Percentiles rank a stretch among this genome's conserved stretches.
Conservation (phyloP, 2,888 invertebrate species). For the Euzetes globulus region DNA sequence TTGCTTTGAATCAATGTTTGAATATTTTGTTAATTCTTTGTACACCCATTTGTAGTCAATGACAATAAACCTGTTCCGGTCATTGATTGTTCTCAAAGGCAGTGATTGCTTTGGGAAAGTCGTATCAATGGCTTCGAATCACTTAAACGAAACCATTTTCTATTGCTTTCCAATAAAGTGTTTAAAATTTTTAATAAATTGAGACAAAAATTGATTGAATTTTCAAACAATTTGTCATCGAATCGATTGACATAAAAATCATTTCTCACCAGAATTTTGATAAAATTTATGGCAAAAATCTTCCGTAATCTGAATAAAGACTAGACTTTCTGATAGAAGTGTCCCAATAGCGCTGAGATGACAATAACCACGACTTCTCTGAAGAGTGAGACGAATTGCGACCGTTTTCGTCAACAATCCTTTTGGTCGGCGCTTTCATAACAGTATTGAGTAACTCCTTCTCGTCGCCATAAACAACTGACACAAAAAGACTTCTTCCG, state of each 20-base stretch:
- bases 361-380: conserved; percentile 36
- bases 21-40: conserved; percentile 28
- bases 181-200: not conserved
- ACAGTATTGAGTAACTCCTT: conserved; percentile 27
- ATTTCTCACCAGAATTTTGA: conserved; percentile 12
- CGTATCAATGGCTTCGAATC: conserved; percentile 29
- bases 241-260: not conserved
- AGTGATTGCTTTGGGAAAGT: conserved; percentile 33
- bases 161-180: conserved; percentile 14
- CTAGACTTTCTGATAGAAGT: conserved; percentile 35
- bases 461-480: conserved; percentile 32
- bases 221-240: not conserved
- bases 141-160: conserved; percentile 26
- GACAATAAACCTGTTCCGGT: conserved; percentile 11
- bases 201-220: not conserved
- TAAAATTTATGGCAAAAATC: conserved; percentile 37
- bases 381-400: conserved; percentile 7
- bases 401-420: conserved; percentile 8
- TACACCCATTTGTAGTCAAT: conserved; percentile 35
- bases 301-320: conserved; percentile 37
- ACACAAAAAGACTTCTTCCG: conserved; percentile 25
- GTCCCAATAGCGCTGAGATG: conserved; percentile 37
- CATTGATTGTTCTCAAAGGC: conserved; percentile 34
- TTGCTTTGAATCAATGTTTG: conserved; percentile 14
- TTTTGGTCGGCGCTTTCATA: conserved; percentile 29